These are phyloP conservation scores for Lasioglossum marginatum DNA, from an alignment of 2,888 invertebrate genomes.

Conservation along the genomic window DNA sequence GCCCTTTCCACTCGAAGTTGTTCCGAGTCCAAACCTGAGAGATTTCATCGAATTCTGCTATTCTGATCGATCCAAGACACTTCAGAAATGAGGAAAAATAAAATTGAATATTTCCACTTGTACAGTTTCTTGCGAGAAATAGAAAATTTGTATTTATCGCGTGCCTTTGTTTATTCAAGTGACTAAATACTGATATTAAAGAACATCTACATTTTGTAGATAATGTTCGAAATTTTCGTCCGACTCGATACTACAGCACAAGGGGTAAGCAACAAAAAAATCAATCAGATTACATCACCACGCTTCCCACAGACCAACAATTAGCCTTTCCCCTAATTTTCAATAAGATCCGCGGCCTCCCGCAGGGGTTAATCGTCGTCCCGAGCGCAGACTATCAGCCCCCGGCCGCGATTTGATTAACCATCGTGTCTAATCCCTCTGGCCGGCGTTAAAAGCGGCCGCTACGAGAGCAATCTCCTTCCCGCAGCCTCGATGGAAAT, in stretches of 20 bases:
- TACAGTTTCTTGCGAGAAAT: too few species aligned
- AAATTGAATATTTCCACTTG: too few species aligned
- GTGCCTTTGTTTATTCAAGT: too few species aligned
- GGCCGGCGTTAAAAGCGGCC: not conserved
- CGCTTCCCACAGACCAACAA: not conserved
- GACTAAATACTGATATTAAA: too few species aligned
- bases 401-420: conserved; percentile 12
- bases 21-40: not conserved
- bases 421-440: not conserved
- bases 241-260: not conserved
- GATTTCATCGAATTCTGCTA: not conserved
- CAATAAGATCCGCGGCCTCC: not conserved
- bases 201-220: too few species aligned
- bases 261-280: not conserved
- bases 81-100: too few species aligned
- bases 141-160: too few species aligned
- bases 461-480: not conserved
- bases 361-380: not conserved
- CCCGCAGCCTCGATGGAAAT: conserved; percentile 17
- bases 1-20: not conserved
- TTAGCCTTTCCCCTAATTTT: not conserved
- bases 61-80: too few species aligned
- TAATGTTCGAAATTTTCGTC: too few species aligned
- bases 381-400: not conserved
- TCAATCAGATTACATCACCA: not conserved